Evolutionary conservation across 2,888 invertebrate genomes (phyloP).

Genomic region (Tetragnatha montana): DNA sequence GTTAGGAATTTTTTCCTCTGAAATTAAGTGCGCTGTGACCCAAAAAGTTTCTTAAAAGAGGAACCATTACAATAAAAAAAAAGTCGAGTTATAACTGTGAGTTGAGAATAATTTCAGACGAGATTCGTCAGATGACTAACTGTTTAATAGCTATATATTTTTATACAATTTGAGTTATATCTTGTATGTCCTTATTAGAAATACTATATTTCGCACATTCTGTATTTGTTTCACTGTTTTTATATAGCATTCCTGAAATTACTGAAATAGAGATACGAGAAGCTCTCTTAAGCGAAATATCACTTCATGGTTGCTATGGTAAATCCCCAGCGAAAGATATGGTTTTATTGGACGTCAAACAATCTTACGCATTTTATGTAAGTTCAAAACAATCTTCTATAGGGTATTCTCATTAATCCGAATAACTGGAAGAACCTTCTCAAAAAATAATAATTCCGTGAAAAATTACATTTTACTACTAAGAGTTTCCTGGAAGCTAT

Average conservation of each 20-base stretch:
- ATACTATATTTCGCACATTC: not conserved
- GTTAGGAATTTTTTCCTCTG: no score
- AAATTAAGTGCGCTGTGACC: no score
- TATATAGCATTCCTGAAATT: slow-evolving; percentile 31
- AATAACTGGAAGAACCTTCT: no score
- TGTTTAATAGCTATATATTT: no score
- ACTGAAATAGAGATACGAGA: slow-evolving; percentile 77
- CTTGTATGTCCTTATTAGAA: not conserved
- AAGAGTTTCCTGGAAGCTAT: no score
- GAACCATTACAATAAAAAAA: no score
- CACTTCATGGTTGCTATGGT: slow-evolving; percentile 79
- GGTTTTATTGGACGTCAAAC: slow-evolving; percentile 77
- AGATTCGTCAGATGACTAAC: no score
- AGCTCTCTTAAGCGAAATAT: slow-evolving; percentile 77
- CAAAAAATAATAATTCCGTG: no score
- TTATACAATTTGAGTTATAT: not conserved
- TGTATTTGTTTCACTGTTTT: not conserved
- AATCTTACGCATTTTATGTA: slow-evolving; percentile 79
- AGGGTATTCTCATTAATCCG: no score
- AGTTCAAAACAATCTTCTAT: slow-evolving; percentile 71
- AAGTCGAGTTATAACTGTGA: no score
- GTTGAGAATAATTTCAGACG: no score
- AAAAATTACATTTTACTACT: not conserved
- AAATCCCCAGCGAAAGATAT: slow-evolving; percentile 77
- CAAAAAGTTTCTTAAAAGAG: no score